Evolutionary conservation across 2,113 vertebrate genomes (phyloP).

Genomic region (Tiliqua scincoides): DNA sequence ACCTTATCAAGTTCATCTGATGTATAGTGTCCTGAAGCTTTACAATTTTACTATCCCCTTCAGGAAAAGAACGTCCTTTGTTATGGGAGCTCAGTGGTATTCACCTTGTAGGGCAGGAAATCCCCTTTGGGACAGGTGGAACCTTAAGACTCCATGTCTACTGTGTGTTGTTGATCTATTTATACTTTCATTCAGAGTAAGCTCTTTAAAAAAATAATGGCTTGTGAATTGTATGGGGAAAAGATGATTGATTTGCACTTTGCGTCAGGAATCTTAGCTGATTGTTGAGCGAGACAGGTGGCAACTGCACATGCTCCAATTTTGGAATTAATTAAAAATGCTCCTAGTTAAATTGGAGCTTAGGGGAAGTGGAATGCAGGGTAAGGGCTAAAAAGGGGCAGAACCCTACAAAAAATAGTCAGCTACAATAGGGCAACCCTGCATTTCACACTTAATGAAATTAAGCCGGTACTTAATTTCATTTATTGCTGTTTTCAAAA

Average conservation of each 20-base stretch:
- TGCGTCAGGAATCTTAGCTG: not conserved
- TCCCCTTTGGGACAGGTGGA: not conserved
- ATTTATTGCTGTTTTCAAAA: no score
- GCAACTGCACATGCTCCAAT: no score
- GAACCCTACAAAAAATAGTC: no score
- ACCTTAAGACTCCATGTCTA: not conserved
- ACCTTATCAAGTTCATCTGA: constrained; percentile 24
- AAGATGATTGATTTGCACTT: not conserved
- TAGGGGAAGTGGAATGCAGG: no score
- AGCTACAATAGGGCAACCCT: no score
- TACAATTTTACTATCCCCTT: not conserved
- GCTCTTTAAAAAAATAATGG: not conserved
- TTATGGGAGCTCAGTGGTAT: not conserved
- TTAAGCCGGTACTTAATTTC: no score
- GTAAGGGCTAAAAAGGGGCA: no score
- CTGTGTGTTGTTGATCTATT: not conserved
- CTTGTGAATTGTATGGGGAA: not conserved
- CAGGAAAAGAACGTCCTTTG: constrained; percentile 12
- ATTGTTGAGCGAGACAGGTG: no score
- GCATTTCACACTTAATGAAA: no score
- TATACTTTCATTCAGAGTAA: not conserved
- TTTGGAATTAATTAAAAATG: no score
- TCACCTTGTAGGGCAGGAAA: not conserved
- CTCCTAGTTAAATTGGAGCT: no score
- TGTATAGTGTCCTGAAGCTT: not conserved